phyloP scores from a whole-genome alignment of 2,797 vertebrate genomes.

The Melanotaenia trifasciata region DNA sequence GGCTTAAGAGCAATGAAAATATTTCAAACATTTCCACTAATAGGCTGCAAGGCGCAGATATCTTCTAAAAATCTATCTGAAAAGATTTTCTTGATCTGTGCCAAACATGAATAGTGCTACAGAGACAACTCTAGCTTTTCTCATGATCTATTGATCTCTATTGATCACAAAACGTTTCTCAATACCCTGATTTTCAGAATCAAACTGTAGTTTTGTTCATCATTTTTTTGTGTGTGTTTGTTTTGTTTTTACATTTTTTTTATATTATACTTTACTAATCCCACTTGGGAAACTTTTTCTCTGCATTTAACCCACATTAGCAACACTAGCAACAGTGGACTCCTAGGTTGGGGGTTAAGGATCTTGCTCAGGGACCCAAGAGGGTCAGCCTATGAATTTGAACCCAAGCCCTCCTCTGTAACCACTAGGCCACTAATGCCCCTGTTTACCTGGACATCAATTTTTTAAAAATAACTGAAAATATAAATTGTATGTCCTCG shows the following conservation, averaged over 20 bases:
- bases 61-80: not conserved
- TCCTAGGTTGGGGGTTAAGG: not conserved
- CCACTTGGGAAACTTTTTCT: not conserved
- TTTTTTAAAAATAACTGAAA: not conserved
- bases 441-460: not conserved
- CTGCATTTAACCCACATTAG: no score
- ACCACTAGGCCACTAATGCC: no score
- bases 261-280: not conserved
- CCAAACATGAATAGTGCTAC: not conserved
- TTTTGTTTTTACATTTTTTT: no score
- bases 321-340: no score
- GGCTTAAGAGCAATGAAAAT: not conserved
- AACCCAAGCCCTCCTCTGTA: no score
- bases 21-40: not conserved
- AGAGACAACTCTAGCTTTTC: not conserved
- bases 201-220: not conserved
- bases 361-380: no score
- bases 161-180: not conserved
- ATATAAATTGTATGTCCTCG: not conserved
- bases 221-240: no score
- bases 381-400: no score
- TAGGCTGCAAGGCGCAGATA: not conserved
- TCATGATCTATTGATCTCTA: no score
- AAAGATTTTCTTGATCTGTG: not conserved
- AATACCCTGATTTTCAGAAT: not conserved